Evolutionary conservation across 2,888 invertebrate species (phyloP), one percentile per base, ranked within the genome.

Genomic region (Phyllotreta cruciferae): DNA sequence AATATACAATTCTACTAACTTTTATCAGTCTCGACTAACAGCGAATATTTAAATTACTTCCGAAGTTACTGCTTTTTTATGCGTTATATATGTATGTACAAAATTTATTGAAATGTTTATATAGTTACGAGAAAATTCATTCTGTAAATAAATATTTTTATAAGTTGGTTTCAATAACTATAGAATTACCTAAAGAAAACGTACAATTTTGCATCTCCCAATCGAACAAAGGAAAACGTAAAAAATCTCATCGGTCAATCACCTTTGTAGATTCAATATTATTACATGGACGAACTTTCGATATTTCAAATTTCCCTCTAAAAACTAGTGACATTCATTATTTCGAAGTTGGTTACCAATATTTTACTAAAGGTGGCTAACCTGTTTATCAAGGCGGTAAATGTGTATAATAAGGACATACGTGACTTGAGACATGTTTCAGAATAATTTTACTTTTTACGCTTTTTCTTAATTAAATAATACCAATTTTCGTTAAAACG

Each of bases 351-450:
- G 24, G 52, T 52, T 10, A 49, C 49, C 1, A 7, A 14, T 35
- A 36, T 35, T 34, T 10, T 10, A 49, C 7, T 35, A 47, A 10
- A 7, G 49, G 24, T 57, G 57, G 57, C 9, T 13, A 14, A 7
- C 37, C 39, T 57, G 57, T n/a, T 37, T 11, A 10, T 13, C 8
- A 57, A 10, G 34, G 57, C 57, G 57, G 57, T 34, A 57, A 57
- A 57, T 57, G 49, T 41, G 57, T 57, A 50, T 57, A 24, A 9
- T 52, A 49, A 3, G 13, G 35, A 37, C 50, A 49, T 57, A 57
- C 57, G 57, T 57, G 57, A 57, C 57, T 38, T 14, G 1, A 34
- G 39, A 49, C 57, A 57, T 57, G 57, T 57, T 49, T 50, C 39
- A 9, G 10, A 1, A 39, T 14, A 50, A 24, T 24, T 24, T 24